Base-by-base conservation (phyloP, 2,797 vertebrate genomes). In the Chrysocyon brachyurus region DNA sequence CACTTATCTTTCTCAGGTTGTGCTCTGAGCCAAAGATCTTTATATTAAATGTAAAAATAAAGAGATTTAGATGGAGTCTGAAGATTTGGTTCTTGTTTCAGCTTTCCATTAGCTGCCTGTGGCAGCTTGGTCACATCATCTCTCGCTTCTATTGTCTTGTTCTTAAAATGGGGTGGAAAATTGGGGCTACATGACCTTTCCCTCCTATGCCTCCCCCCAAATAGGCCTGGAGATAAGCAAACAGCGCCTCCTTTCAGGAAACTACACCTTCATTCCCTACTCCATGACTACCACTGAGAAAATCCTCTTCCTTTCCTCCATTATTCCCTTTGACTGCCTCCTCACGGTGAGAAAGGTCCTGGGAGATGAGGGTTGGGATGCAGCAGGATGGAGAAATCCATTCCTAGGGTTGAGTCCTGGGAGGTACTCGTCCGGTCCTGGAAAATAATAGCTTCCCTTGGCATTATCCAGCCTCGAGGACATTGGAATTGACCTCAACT, bases 211-310 rank as follows among this genome's bases (percentile, higher is more conserved):
- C 17, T 66, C 56, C 56, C 49, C 26, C 28, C 83, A 84, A 85
- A 85, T 93, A 99, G 99, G 99, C 95, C 96, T 99, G 96, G 99
- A 99, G 98, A 99, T 99, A 82, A 99, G 99, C 97, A 99, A 99
- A 98, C 99, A 99, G 98, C 99, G 99, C 73, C 99, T 99, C 9
- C 98, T 99, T 83, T 99, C 99, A 61, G 99, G 99, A 98, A 98
- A 99, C 97, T 99, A 99, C 94, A 99, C 99, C 64, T 99, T 99
- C 96, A 99, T 99, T 59, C 99, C 99, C 36, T 88, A 99, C 68
- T 99, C 99, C 93, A 98, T 99, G 98, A 99, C 99, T 72, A 99
- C 99, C 97, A 99, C 98, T 86, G 99, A 99, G 96, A 99, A 99
- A 98, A 98, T 99, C 96, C 98, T 99, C 66, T 99, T 99, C 97